A percentile compares a stretch with the other conserved stretches of the same genome.
Conservation (phyloP, 2,797 vertebrate genomes). For the Leptoclinus maculatus region DNA sequence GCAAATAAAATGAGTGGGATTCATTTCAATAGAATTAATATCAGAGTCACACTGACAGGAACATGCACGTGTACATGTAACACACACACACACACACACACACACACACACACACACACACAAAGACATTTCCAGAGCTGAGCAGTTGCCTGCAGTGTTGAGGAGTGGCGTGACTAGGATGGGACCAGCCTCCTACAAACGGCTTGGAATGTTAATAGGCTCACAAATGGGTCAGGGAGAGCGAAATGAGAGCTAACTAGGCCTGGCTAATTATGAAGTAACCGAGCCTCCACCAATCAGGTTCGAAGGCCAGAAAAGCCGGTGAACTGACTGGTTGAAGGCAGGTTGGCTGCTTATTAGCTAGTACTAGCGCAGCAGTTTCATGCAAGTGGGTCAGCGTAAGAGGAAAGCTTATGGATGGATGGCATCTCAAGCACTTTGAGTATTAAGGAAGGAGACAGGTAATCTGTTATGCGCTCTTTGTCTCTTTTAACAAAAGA, state of each 20-base stretch:
- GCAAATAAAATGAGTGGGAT: slow-evolving; percentile 53
- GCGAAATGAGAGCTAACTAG: slow-evolving; percentile 61
- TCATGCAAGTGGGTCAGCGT: slow-evolving; percentile 57
- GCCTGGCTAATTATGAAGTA: slow-evolving; percentile 55
- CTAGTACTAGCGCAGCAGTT: slow-evolving; percentile 14
- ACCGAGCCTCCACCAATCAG: slow-evolving; percentile 51
- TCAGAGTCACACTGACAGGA: slow-evolving; percentile 33
- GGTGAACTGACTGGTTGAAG: slow-evolving; percentile 35
- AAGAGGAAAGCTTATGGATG: slow-evolving; percentile 20
- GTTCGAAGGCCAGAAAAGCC: slow-evolving; percentile 40
- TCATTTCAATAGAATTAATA: slow-evolving; percentile 58
- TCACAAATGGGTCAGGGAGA: slow-evolving; percentile 66
- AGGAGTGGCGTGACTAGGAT: slow-evolving; percentile 62
- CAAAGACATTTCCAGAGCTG: slow-evolving; percentile 67
- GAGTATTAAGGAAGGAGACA: not conserved
- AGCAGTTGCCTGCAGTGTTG: slow-evolving; percentile 67
- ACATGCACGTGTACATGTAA: not conserved
- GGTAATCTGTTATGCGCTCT: not conserved
- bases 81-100: slow-evolving; percentile 2
- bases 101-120: slow-evolving; percentile 7
- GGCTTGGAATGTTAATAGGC: slow-evolving; percentile 68
- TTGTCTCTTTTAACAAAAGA: not conserved
- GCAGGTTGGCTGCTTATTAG: slow-evolving; percentile 53
- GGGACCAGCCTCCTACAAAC: slow-evolving; percentile 55
- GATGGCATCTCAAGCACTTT: slow-evolving; percentile 18